Evolutionary conservation across 2,113 vertebrate genomes (phyloP), one percentile per base, ranked within the genome.

Genomic region (Ramphastos sulfuratus): DNA sequence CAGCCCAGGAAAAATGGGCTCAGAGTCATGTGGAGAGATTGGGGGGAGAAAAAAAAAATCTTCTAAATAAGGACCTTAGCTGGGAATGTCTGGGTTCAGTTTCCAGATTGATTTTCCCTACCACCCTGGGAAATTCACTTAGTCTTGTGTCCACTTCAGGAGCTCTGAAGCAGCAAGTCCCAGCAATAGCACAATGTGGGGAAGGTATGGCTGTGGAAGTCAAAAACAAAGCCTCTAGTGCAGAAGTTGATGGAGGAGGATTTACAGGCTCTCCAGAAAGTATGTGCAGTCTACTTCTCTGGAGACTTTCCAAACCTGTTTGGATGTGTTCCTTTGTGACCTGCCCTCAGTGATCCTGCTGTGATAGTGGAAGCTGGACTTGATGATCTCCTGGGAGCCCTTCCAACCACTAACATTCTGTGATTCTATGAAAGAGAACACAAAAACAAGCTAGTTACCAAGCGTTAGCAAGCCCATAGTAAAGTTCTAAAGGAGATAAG

Each of bases 401-500:
- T 52, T 52, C 50, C 50, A 52, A 24, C 50, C 50, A 52, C 50
- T 52, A 52, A 13, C 50, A 52, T 24, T 52, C 50, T 52, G 50
- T 52, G 50, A 52, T 52, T 52, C 50, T 52, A 12, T 56, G 65
- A 84, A 71, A 69, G 73, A n/a, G 42, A 74, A 31, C 17, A 54
- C 31, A 74, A 67, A 85, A 90, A 31, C 61, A 75, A 88, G 28
- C 14, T 59, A 30, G 80, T 67, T 87, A 82, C 24, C 3, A 12
- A 78, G 89, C 2, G 0, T 55, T 92, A 84, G 46, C 67, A 77
- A 87, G 82, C 42, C 66, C 10, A 1, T 30, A 85, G 52, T 65
- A 77, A 91, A 95, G 83, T 83, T 54, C 56, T 89, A 81, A 37
- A 66, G 39, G 15, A 93, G 87, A 91, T 94, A 83, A 87, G 58